Conservation (phyloP, 2,888 invertebrate genomes). For the Lagria hirta region DNA sequence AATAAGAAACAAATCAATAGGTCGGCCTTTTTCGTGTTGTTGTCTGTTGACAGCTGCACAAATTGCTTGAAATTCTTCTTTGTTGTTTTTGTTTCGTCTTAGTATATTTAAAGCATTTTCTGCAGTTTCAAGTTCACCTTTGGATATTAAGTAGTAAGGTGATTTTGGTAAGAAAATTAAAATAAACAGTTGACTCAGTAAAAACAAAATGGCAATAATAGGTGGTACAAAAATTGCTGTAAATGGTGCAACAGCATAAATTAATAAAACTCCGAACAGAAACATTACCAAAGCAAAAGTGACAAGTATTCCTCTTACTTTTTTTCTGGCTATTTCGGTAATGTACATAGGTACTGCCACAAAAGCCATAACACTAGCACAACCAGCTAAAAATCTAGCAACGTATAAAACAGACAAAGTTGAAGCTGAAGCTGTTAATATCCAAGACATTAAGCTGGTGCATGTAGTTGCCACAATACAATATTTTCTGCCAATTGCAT, state of each 20-base stretch:
- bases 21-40: constrained; percentile 46
- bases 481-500: constrained; percentile 44
- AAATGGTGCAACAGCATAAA: constrained; percentile 43
- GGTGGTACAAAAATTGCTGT: constrained; percentile 46
- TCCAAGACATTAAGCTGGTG: constrained; percentile 46
- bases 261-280: constrained; percentile 47
- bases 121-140: constrained; percentile 37
- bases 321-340: constrained; percentile 50
- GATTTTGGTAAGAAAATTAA: constrained; percentile 51
- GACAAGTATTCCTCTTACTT: constrained; percentile 47
- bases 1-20: constrained; percentile 44
- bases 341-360: constrained; percentile 51
- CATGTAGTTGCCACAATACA: constrained; percentile 45
- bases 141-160: constrained; percentile 47
- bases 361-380: constrained; percentile 49
- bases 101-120: neutral
- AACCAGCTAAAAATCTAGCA: constrained; percentile 45
- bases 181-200: constrained; percentile 41
- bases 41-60: constrained; percentile 47
- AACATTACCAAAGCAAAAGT: constrained; percentile 49
- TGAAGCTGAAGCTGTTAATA: constrained; percentile 40
- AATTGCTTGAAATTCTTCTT: constrained; percentile 49
- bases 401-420: constrained; percentile 41
- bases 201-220: constrained; percentile 42
- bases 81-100: too few species aligned